Evolutionary conservation across 2,888 invertebrate species (phyloP).

Genomic region (Eristalis pertinax): DNA sequence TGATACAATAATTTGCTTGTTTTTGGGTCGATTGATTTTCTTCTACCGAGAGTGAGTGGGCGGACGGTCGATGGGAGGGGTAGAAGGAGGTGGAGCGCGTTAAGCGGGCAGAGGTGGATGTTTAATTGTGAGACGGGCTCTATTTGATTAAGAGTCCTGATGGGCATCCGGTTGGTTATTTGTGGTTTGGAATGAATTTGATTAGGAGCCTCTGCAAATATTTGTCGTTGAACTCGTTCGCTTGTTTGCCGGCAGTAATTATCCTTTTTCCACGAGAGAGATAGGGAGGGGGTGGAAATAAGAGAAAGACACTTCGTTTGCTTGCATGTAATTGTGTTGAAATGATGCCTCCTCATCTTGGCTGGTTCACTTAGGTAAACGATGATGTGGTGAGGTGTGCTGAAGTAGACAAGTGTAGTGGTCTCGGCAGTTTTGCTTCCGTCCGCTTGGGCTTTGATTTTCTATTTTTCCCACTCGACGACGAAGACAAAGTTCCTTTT

Average conservation of each 20-base stretch:
- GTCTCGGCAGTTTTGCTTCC: not conserved
- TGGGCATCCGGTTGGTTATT: conserved; percentile 9
- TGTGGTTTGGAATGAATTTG: conserved; percentile 36
- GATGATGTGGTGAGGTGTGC: conserved; percentile 26
- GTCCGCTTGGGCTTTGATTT: no score
- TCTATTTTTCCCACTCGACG: no score
- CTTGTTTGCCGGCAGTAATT: conserved; percentile 6
- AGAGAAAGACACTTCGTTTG: no score
- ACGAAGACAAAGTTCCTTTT: no score
- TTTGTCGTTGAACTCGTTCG: conserved; percentile 19
- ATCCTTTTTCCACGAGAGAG: not conserved
- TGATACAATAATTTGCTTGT: conserved; percentile 13
- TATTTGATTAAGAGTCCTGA: conserved; percentile 9
- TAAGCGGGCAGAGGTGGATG: not conserved
- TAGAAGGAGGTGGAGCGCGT: not conserved
- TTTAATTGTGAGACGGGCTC: not conserved
- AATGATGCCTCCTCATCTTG: not conserved
- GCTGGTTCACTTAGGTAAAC: conserved; percentile 39
- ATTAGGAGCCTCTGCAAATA: conserved; percentile 27
- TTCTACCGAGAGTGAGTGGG: not conserved
- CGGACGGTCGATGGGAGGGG: not conserved
- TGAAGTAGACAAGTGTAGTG: conserved; percentile 18
- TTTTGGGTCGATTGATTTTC: conserved; percentile 9
- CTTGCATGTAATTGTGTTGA: conserved; percentile 35
- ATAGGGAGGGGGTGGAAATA: no score